These are phyloP conservation scores for Trachemys scripta DNA, from an alignment of 2,113 vertebrate species.

Conservation along the genomic window DNA sequence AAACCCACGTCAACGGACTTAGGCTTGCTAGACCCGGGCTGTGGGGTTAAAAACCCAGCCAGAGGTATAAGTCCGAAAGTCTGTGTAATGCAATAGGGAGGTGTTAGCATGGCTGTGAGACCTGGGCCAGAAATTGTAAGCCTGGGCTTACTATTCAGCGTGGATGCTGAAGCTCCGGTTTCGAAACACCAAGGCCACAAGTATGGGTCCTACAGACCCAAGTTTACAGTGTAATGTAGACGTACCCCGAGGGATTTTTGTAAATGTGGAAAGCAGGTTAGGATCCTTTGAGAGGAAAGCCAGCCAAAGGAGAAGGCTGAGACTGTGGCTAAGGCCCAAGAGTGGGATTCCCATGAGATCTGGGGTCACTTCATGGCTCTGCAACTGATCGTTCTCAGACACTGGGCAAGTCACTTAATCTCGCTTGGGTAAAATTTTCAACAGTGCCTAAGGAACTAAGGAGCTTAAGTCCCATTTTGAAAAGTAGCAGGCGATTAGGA, in stretches of 20 bases:
- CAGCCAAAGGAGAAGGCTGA: background rate
- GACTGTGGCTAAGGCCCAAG: background rate
- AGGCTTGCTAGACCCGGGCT: background rate
- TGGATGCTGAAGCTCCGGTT: background rate
- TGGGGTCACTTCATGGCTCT: background rate
- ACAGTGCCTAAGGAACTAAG: background rate
- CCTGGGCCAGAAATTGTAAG: background rate
- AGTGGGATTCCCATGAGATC: background rate
- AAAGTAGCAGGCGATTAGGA: background rate
- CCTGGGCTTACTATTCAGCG: too few species aligned
- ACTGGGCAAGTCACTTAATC: background rate
- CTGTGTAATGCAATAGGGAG: background rate
- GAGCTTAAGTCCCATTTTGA: background rate
- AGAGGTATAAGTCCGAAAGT: background rate
- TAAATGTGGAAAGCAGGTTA: background rate
- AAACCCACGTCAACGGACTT: background rate
- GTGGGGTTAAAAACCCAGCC: background rate
- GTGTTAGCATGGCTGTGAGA: background rate
- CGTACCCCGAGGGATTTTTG: background rate
- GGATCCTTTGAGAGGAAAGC: background rate
- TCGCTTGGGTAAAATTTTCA: background rate
- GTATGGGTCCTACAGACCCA: background rate
- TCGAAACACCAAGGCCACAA: background rate
- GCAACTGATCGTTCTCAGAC: background rate
- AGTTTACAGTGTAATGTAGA: background rate